phyloP scores from a whole-genome alignment of 2,797 vertebrate genomes.

The Sebastes nivosus region DNA sequence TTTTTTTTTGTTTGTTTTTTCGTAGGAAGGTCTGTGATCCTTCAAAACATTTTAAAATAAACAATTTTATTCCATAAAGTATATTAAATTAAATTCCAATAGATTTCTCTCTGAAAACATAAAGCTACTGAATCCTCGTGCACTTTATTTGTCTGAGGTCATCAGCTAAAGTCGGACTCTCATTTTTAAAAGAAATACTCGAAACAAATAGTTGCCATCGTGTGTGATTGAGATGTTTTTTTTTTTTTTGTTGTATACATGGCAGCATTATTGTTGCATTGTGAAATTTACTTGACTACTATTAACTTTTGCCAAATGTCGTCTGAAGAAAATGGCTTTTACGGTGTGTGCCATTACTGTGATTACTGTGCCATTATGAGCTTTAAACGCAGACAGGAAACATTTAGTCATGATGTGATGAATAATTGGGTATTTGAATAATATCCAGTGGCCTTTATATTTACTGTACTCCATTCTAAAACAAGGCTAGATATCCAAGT shows the following conservation, averaged over 20 bases:
- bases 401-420: constrained; percentile 16
- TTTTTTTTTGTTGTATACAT: not conserved
- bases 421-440: constrained; percentile 45
- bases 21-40: not conserved
- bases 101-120: not conserved
- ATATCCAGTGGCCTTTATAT: constrained; percentile 71
- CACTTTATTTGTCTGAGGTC: constrained; percentile 64
- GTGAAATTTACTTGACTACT: constrained; percentile 55
- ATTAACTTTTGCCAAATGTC: constrained; percentile 67
- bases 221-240: constrained; percentile 23
- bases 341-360: constrained; percentile 52
- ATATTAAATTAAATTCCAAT: constrained; percentile 3
- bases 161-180: constrained; percentile 11
- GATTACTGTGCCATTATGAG: constrained; percentile 65
- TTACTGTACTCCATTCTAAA: constrained; percentile 40
- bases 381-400: constrained; percentile 57
- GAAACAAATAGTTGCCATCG: constrained; percentile 6
- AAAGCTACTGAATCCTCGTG: constrained; percentile 19
- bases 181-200: constrained; percentile 1
- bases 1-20: not conserved
- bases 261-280: constrained; percentile 34
- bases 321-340: constrained; percentile 48
- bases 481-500: constrained; percentile 25
- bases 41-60: not conserved
- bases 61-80: not conserved